These are phyloP conservation scores for Cybosia mesomella DNA, from an alignment of 2,888 invertebrate species.

Conservation along the genomic window DNA sequence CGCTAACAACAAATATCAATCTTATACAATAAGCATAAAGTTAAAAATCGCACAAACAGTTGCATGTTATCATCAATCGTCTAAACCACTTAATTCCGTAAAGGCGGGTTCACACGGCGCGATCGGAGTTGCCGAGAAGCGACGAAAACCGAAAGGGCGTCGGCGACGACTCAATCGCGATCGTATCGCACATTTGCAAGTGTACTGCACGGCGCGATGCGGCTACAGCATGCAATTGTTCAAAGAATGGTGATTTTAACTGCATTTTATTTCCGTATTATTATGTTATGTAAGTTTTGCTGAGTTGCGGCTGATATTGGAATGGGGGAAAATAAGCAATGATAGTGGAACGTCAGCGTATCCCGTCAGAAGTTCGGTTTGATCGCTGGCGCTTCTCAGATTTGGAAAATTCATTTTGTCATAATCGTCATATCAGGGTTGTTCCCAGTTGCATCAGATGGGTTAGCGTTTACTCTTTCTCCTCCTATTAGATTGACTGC, in stretches of 20 bases:
- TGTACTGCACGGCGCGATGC: constrained; percentile 34
- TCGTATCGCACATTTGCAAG: constrained; percentile 53
- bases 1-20: constrained; percentile 19
- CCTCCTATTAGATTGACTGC: too few relatives aligned
- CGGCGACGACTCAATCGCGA: constrained; percentile 57
- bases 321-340: background rate
- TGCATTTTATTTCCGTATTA: background rate
- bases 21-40: constrained; percentile 28
- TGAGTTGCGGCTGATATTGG: background rate
- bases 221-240: constrained; percentile 41
- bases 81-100: constrained; percentile 53
- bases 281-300: constrained; percentile 1
- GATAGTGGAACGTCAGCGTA: background rate
- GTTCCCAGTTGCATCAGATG: too few relatives aligned
- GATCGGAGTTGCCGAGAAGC: constrained; percentile 33
- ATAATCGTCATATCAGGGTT: too few relatives aligned
- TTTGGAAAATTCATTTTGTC: too few relatives aligned
- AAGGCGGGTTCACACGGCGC: constrained; percentile 51
- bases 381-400: too few relatives aligned
- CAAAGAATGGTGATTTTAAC: background rate
- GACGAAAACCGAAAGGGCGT: constrained; percentile 45
- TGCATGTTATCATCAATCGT: constrained; percentile 43
- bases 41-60: constrained; percentile 33
- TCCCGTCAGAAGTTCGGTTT: too few relatives aligned
- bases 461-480: too few relatives aligned